Conservation (phyloP, 1,140 invertebrate genomes). For the Monochamus saltuarius region DNA sequence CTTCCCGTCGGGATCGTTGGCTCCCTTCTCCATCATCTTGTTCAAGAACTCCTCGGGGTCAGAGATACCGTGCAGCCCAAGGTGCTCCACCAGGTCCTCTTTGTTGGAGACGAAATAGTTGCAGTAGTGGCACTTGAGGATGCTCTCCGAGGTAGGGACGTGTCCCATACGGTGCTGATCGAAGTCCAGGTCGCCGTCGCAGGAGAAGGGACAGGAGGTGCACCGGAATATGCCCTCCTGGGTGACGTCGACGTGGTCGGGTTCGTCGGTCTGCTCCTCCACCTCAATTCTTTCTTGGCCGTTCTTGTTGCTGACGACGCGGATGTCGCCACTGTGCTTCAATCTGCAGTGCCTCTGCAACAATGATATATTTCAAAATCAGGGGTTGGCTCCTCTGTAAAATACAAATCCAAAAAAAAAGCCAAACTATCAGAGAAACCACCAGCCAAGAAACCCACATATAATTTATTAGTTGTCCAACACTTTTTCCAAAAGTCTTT, state of each 20-base stretch:
- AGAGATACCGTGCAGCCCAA: conserved; percentile 42
- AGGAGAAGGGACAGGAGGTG: conserved; percentile 73
- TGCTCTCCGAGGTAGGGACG: conserved; percentile 65
- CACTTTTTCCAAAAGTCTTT: no score
- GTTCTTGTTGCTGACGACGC: conserved; percentile 58
- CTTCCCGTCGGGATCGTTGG: conserved; percentile 49
- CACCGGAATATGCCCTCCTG: conserved; percentile 56
- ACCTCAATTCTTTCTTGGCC: conserved; percentile 52
- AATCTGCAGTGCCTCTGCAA: conserved; percentile 72
- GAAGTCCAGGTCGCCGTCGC: conserved; percentile 63
- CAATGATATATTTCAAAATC: conserved; percentile 17
- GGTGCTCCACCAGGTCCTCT: conserved; percentile 48
- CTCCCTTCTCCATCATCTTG: conserved; percentile 20
- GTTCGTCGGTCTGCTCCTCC: conserved; percentile 46
- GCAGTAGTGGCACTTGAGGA: conserved; percentile 80
- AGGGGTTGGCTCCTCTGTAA: neutral
- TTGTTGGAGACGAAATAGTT: conserved; percentile 68
- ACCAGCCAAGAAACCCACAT: no score
- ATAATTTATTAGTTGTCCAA: no score
- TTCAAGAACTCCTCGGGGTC: conserved; percentile 39
- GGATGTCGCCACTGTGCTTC: conserved; percentile 70
- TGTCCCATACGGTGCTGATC: conserved; percentile 73
- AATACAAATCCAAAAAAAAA: neutral
- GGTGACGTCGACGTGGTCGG: conserved; percentile 42
- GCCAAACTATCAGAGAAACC: no score